Conservation (phyloP, 2,113 vertebrate genomes). For the Cryptotis parvus region DNA sequence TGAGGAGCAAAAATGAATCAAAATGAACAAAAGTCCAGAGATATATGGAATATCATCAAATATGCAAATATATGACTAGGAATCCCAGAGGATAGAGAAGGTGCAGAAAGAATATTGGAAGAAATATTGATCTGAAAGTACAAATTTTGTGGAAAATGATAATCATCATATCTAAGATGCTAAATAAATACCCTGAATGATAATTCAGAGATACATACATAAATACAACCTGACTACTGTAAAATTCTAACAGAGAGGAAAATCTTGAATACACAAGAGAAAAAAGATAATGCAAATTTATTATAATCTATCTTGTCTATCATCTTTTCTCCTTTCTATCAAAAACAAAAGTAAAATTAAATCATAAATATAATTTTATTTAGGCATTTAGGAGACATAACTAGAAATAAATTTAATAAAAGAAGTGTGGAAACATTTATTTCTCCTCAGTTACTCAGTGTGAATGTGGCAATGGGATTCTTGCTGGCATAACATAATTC, state of each 20-base stretch:
- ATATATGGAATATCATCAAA: not conserved
- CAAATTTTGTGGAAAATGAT: constrained; percentile 23
- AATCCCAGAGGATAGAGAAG: not conserved
- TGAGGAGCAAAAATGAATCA: not conserved
- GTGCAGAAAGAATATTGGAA: not conserved
- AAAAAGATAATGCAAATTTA: not conserved
- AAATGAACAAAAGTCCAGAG: not conserved
- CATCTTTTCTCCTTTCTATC: not conserved
- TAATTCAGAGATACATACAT: not conserved
- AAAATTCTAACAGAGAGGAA: not conserved
- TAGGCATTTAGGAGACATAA: not conserved
- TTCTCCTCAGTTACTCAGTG: not conserved
- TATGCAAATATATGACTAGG: not conserved
- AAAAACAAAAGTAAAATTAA: constrained; percentile 23
- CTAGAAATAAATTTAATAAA: constrained; percentile 20
- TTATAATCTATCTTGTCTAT: not conserved
- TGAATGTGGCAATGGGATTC: constrained; percentile 2
- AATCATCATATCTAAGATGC: not conserved
- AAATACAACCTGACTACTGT: not conserved
- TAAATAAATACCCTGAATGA: not conserved
- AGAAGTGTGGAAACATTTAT: not conserved
- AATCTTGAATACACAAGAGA: not conserved
- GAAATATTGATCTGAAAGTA: not conserved
- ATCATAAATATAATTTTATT: not conserved
- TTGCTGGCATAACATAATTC: not conserved